These are phyloP conservation scores for Acanthornis magna DNA, from an alignment of 2,797 vertebrate genomes.

Conservation along the genomic window DNA sequence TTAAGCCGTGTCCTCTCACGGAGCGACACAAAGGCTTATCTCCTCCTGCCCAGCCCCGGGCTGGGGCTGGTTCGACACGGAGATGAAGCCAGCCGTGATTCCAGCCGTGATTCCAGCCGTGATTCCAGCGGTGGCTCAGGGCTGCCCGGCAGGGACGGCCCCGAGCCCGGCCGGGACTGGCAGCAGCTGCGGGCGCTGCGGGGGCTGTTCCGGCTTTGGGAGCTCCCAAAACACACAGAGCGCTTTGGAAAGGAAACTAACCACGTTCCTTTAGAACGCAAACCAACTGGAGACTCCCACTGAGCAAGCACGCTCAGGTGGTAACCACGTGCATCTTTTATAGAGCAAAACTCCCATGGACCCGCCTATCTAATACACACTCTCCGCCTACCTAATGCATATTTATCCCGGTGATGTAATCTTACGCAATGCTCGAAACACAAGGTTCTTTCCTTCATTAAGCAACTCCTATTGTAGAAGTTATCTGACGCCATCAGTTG, in stretches of 20 bases:
- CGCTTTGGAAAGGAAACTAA: too few relatives aligned
- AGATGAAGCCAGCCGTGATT: too few relatives aligned
- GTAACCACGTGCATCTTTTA: not conserved
- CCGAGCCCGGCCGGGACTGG: too few relatives aligned
- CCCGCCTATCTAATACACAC: not conserved
- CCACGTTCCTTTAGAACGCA: too few relatives aligned
- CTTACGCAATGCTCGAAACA: not conserved
- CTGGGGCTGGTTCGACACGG: too few relatives aligned
- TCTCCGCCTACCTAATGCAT: slow-evolving; percentile 7
- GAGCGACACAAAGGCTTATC: too few relatives aligned
- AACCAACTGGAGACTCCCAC: too few relatives aligned
- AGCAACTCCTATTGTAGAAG: not conserved
- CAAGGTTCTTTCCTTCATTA: not conserved
- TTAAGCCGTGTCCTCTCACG: not conserved
- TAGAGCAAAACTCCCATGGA: rapidly evolving
- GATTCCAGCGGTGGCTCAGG: not conserved
- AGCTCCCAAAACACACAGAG: not conserved
- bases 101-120: too few relatives aligned
- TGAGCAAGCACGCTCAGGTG: too few relatives aligned
- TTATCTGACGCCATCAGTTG: not conserved
- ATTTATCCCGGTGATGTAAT: not conserved
- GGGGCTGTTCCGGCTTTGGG: too few relatives aligned
- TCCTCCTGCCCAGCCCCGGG: not conserved
- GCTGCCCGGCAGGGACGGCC: not conserved
- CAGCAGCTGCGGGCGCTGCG: not conserved